A percentile compares a stretch with the other conserved stretches of the same genome.
These are phyloP conservation scores for Rhysida immarginata DNA, from an alignment of 1,140 invertebrate species.

Conservation along the genomic window DNA sequence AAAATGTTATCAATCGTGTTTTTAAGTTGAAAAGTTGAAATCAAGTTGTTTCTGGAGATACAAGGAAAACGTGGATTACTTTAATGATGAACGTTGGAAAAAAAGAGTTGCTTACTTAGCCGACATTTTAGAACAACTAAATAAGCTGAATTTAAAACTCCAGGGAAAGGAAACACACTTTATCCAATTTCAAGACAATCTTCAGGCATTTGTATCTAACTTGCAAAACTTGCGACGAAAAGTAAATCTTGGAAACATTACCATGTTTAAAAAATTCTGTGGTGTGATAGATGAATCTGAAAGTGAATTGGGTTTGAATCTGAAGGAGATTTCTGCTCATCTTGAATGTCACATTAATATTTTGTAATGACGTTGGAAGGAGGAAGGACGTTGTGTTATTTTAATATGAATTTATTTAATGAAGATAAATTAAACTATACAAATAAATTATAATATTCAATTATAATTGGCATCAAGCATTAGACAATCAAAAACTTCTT, in stretches of 20 bases:
- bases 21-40: slow-evolving; percentile 13
- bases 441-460: no score
- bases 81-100: slow-evolving; percentile 9
- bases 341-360: no score
- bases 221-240: slow-evolving; percentile 9
- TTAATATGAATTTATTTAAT: no score
- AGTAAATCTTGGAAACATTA: slow-evolving; percentile 13
- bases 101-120: slow-evolving; percentile 7
- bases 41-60: slow-evolving; percentile 11
- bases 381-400: no score
- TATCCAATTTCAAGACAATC: slow-evolving; percentile 10
- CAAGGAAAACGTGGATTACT: slow-evolving; percentile 9
- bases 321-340: no score
- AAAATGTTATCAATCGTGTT: slow-evolving; percentile 12
- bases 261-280: slow-evolving; percentile 12
- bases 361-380: no score
- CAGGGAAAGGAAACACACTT: slow-evolving; percentile 11
- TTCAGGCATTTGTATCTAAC: slow-evolving; percentile 10
- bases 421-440: no score
- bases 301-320: slow-evolving; percentile 7
- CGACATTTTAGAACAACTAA: slow-evolving; percentile 9
- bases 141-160: slow-evolving; percentile 14
- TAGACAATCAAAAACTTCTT: no score
- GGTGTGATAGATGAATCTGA: slow-evolving; percentile 11
- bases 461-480: no score